Evolutionary conservation across 64 coral and sea anemone genomes (phyloP).

Genomic region (Anthopleura sola): DNA sequence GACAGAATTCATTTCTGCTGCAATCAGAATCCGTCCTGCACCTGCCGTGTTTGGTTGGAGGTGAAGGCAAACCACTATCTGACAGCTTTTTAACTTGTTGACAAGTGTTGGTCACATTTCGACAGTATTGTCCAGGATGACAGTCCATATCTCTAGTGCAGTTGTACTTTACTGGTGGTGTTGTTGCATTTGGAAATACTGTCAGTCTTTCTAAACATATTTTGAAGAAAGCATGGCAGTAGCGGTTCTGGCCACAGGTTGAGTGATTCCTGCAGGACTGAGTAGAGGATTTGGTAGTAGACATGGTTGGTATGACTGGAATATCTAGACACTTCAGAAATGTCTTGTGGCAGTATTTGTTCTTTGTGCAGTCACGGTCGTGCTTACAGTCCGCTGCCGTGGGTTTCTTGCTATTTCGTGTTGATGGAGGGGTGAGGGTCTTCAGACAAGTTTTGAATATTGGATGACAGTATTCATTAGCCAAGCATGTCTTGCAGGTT

Average conservation of each 20-base stretch:
- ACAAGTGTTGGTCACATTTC: not conserved
- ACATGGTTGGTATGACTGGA: not conserved
- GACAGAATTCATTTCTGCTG: not conserved
- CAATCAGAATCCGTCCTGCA: not conserved
- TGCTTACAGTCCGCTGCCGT: not conserved
- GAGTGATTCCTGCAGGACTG: slow-evolving; percentile 2
- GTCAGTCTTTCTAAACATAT: not conserved
- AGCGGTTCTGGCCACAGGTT: not conserved
- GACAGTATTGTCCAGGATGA: not conserved
- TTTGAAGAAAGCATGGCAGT: not conserved
- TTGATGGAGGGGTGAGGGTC: not conserved
- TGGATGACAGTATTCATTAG: slow-evolving; percentile 15
- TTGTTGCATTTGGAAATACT: not conserved
- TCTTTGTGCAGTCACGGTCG: not conserved
- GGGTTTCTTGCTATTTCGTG: slow-evolving; percentile 1
- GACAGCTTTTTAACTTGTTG: not conserved
- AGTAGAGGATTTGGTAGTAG: not conserved
- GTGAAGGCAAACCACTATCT: not conserved
- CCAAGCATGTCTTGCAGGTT: not conserved
- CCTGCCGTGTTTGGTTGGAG: not conserved
- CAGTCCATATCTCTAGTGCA: not conserved
- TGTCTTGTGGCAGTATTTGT: not conserved
- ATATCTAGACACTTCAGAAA: slow-evolving; percentile 19
- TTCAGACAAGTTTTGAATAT: not conserved
- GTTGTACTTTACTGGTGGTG: not conserved